Evolutionary conservation across 2,888 invertebrate species (phyloP).

Genomic region (Andrena bucephala): DNA sequence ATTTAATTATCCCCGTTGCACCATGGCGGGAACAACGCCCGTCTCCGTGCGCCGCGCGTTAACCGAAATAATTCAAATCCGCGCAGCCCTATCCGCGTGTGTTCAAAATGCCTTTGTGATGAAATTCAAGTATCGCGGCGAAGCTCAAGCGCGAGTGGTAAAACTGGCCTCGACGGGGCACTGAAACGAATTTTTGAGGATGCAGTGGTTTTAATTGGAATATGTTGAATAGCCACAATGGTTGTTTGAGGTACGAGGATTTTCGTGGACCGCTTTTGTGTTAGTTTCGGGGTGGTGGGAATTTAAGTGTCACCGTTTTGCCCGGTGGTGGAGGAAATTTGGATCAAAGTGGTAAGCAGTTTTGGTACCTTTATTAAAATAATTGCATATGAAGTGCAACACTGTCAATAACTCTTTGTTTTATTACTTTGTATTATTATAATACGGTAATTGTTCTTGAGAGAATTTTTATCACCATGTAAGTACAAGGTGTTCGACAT

Average conservation of each 20-base stretch:
- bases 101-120: not conserved
- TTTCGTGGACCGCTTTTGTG: no score
- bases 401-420: no score
- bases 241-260: no score
- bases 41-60: not conserved
- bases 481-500: no score
- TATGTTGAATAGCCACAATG: conserved; percentile 4
- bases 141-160: conserved; percentile 2
- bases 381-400: no score
- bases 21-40: conserved; percentile 14
- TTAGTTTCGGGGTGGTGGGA: not conserved
- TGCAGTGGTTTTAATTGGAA: conserved; percentile 33
- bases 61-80: conserved; percentile 51
- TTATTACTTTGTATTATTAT: no score
- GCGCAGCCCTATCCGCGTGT: not conserved
- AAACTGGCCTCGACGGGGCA: no score
- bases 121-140: conserved; percentile 17
- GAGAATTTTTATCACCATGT: no score
- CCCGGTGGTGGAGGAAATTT: no score
- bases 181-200: conserved; percentile 22
- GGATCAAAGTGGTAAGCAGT: no score
- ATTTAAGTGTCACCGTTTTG: not conserved
- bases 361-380: no score
- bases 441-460: no score
- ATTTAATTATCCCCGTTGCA: conserved; percentile 74